Evolutionary conservation across 2,888 invertebrate species (phyloP).

Genomic region (Emmelina monodactyla): DNA sequence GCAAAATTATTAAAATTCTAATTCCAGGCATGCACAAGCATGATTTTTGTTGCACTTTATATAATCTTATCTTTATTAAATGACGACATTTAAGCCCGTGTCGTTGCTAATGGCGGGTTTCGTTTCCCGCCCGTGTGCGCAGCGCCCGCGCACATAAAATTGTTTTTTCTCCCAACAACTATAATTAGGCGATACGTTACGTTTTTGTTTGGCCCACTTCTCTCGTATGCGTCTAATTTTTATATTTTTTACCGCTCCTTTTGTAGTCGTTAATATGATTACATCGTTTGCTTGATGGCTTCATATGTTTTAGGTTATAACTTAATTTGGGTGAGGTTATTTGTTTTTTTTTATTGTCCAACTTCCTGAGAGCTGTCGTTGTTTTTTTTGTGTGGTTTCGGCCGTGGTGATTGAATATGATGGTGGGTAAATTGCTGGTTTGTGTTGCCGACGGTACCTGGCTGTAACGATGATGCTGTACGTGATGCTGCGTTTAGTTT

Average conservation of each 20-base stretch:
- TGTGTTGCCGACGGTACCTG: constrained; percentile 27
- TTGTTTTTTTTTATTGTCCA: constrained; percentile 60
- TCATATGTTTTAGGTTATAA: constrained; percentile 67
- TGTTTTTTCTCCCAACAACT: constrained; percentile 62
- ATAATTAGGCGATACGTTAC: constrained; percentile 65
- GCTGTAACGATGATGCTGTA: constrained; percentile 23
- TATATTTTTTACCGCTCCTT: constrained; percentile 62
- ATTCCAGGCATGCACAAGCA: too few species aligned
- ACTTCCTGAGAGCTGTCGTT: constrained; percentile 61
- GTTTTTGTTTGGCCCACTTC: constrained; percentile 67
- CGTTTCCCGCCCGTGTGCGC: constrained; percentile 51
- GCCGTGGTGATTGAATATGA: constrained; percentile 60
- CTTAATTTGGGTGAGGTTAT: constrained; percentile 63
- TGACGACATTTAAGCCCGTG: too few species aligned
- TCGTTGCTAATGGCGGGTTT: too few species aligned
- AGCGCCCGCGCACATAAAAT: constrained; percentile 50
- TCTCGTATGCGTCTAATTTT: constrained; percentile 66
- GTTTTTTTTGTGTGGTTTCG: constrained; percentile 58
- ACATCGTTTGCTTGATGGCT: constrained; percentile 65
- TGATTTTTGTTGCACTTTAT: too few species aligned
- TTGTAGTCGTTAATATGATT: constrained; percentile 68
- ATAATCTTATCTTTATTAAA: too few species aligned
- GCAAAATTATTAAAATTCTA: too few species aligned
- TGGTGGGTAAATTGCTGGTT: constrained; percentile 48
- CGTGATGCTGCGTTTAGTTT: too few species aligned